Base-by-base conservation (phyloP, 2,113 vertebrate species). In the Danionella cerebrum region DNA sequence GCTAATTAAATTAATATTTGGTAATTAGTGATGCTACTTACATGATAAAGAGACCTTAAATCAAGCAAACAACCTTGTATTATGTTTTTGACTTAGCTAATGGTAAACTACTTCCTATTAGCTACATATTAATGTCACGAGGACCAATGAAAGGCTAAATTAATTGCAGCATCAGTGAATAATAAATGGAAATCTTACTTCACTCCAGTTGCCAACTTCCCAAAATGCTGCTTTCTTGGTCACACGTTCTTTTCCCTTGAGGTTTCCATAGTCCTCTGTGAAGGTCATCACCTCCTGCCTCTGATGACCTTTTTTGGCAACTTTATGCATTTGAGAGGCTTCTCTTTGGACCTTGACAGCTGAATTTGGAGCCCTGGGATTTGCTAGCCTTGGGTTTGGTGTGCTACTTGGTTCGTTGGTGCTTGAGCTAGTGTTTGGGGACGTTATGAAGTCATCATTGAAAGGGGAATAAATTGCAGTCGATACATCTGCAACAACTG, bases 131-230 rank as follows among this genome's bases (percentile, higher is more conserved):
- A n/a, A n/a, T n/a, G n/a, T n/a, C n/a, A n/a, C n/a, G n/a, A n/a
- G n/a, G n/a, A n/a, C n/a, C n/a, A n/a, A n/a, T n/a, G n/a, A n/a
- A n/a, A n/a, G n/a, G n/a, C n/a, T n/a, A n/a, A n/a, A n/a, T n/a
- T n/a, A n/a, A n/a, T n/a, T n/a, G n/a, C n/a, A n/a, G n/a, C n/a
- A n/a, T n/a, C 29, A 54, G 3, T 2, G 10, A 39, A 1, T 14
- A 14, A 25, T 14, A 2, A 22, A 33, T 21, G 33, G 12, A n/a
- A 42, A 31, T 42, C 86, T 48, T 84, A 93, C 93, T 87, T 93
- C 86, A 52, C 91, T 94, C 93, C 93, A 99, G 82, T 96, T 94
- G 24, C 94, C 94, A 24, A 87, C 85, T 54, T 89, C 71, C 96
- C 96, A 98, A 76, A 80, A 84, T 1, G 82, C n/a, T n/a, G n/a